Conservation (phyloP, 2,797 vertebrate genomes). For the Tangara arthus region DNA sequence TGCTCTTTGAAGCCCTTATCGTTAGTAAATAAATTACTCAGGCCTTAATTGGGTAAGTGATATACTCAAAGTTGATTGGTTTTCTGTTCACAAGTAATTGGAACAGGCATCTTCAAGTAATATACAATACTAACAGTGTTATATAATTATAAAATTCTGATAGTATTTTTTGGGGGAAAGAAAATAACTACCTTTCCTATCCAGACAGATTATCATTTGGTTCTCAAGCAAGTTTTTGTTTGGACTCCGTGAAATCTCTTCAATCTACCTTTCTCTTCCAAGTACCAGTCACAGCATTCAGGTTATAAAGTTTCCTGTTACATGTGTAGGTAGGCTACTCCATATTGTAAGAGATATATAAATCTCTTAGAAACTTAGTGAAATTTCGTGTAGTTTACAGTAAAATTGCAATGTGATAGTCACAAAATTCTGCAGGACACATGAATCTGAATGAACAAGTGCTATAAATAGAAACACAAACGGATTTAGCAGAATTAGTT, state of each 20-base stretch:
- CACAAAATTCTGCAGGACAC: neutral
- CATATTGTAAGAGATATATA: neutral
- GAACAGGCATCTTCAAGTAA: neutral
- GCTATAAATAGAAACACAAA: neutral
- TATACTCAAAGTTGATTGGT: neutral
- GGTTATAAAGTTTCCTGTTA: neutral
- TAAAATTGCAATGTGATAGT: neutral
- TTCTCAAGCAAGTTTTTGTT: neutral
- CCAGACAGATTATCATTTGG: neutral
- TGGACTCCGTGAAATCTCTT: neutral
- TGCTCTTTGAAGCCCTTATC: neutral
- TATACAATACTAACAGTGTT: neutral
- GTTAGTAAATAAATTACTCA: neutral
- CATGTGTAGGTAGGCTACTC: neutral
- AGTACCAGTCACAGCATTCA: neutral
- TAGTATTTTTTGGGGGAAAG: neutral
- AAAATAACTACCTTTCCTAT: neutral
- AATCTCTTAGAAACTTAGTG: neutral
- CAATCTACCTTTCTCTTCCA: neutral
- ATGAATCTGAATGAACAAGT: neutral
- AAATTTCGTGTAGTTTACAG: neutral
- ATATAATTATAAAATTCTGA: neutral
- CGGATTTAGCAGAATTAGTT: neutral
- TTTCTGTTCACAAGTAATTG: neutral
- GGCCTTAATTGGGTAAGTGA: neutral